A percentile compares a stretch with the other conserved stretches of the same genome.
Conservation (phyloP, 64 coral and sea anemone species). For the Montipora capricornis region DNA sequence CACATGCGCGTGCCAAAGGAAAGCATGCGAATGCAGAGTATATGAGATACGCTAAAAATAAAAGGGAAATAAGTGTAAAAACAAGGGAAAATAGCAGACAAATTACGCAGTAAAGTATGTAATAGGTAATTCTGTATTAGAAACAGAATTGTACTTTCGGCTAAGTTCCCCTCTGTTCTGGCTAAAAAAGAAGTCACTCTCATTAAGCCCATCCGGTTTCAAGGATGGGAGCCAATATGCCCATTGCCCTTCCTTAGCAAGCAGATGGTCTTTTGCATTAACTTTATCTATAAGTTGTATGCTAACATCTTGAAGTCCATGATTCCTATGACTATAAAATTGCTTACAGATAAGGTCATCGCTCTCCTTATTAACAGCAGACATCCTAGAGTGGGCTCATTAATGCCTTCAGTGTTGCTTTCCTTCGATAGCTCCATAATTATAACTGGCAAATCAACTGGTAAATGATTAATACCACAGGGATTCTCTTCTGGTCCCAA, state of each 20-base stretch:
- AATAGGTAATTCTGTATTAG: neutral
- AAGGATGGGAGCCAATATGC: neutral
- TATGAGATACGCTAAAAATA: neutral
- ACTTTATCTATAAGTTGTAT: conserved; percentile 24
- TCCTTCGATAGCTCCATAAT: neutral
- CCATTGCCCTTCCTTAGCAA: conserved; percentile 15
- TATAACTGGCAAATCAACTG: conserved; percentile 36
- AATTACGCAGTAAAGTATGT: neutral
- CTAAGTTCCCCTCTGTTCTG: neutral
- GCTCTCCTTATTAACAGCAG: too few relatives aligned
- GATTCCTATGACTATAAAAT: conserved; percentile 14
- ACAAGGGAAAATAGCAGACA: neutral
- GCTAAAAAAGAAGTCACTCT: conserved; percentile 1
- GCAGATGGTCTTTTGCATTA: neutral
- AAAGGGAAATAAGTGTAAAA: conserved; percentile 32
- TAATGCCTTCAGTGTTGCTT: neutral
- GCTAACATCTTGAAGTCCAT: neutral
- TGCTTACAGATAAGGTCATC: neutral
- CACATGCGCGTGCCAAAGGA: neutral
- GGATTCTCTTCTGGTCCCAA: conserved; percentile 25
- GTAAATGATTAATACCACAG: conserved; percentile 29
- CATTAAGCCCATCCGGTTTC: conserved; percentile 13
- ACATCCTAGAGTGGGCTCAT: neutral
- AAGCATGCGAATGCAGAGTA: neutral
- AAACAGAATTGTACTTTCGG: neutral